Evolutionary conservation across 1,140 invertebrate genomes (phyloP), one percentile per base, ranked within the genome.

Genomic region (Drosophila pandora): DNA sequence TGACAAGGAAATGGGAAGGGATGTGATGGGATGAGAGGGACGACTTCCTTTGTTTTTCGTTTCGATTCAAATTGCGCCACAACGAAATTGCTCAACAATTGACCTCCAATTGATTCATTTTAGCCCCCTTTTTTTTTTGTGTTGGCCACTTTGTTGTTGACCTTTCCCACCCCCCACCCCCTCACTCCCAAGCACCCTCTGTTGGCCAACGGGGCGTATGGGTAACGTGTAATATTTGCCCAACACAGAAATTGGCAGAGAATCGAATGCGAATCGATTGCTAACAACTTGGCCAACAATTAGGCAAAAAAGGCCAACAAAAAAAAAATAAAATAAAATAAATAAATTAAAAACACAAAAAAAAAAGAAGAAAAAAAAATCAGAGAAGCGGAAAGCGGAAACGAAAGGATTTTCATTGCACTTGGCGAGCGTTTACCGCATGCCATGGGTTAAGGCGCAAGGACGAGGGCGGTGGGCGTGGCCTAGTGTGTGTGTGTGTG

Each of bases 191-290:
- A 6, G 5, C n/a, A 25, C 2, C 4, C 4, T 21, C 23, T 10
- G 10, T 0, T 0, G 9, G 6, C 49, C n/a, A 50, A 45, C 48
- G 21, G 48, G 56, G 73, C 72, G 69, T 73, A 74, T 74, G 71
- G 55, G 70, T 76, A 75, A 76, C 67, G 70, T 73, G 70, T 76
- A 76, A 76, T 76, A 76, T 69, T 76, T 76, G 64, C 52, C 56
- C 48, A 39, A 69, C 56, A 76, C 56, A 37, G n/a, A 41, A 69
- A 45, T 77, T 76, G 72, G 74, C 74, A 70, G 52, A 32, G 56
- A 70, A 72, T 45, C 61, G 32, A 32, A 32, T 41, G 6, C 61
- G 32, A 32, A 32, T 41, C 17, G 37, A 75, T 50, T 28, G 25
- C 25, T 28, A 28, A 28, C 25, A 63, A 57, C 43, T 69, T 69